Conservation (phyloP, 2,797 vertebrate species). For the Phoxinus dragarum region DNA sequence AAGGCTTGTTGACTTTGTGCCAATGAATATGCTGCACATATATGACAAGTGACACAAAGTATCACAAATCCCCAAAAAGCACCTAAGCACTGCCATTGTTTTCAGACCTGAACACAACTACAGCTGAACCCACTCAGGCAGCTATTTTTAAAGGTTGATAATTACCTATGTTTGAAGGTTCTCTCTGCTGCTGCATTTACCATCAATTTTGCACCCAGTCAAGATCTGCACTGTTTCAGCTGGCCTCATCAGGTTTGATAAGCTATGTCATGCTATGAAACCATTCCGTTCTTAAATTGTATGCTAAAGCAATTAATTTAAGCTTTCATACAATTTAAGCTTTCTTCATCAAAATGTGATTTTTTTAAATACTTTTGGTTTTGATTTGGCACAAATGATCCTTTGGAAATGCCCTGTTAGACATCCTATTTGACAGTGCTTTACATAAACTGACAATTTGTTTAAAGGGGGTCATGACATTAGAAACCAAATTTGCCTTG, state of each 20-base stretch:
- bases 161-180: background rate
- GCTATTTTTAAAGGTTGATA: conserved; percentile 32
- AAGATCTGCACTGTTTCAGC: background rate
- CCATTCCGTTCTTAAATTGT: background rate
- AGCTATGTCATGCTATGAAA: background rate
- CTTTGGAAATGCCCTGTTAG: background rate
- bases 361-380: too few species aligned
- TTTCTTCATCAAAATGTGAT: too few species aligned
- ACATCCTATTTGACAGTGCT: background rate
- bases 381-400: background rate
- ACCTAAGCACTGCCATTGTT: background rate
- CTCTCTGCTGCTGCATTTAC: background rate
- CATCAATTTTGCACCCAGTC: conserved; percentile 30
- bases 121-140: background rate
- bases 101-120: background rate
- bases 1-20: background rate
- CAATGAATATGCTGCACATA: background rate
- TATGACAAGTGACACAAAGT: background rate
- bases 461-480: background rate
- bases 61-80: background rate
- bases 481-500: too few species aligned
- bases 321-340: background rate
- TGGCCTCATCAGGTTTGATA: conserved; percentile 4
- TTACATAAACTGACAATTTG: background rate
- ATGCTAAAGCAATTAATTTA: background rate